Evolutionary conservation across 2,888 invertebrate genomes (phyloP), one percentile per base, ranked within the genome.

Genomic region (Junonia oenone): DNA sequence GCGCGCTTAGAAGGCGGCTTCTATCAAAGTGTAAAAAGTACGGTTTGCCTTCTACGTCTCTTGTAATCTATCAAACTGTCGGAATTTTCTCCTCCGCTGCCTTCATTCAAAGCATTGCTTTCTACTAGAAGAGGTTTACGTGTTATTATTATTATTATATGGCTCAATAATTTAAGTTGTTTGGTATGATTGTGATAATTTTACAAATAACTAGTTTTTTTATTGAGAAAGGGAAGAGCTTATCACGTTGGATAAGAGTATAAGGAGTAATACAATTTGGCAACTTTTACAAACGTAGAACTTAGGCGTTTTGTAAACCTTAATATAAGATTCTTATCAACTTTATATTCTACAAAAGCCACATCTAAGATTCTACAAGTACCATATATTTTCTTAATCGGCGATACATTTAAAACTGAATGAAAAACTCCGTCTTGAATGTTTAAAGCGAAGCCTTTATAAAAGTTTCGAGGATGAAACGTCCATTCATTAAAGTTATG

Each of bases 401-500:
- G n/a, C 19, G 14, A 14, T 19, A 37, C 37, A 22, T 26, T 51
- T 31, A 43, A 11, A 22, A 45, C 13, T 15, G 43, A 33, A 43
- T 13, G 17, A 33, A 43, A 31, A 50, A 9, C 22, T 6, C 22
- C 14, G 9, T 14, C 43, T 15, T 45, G 19, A 49, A 27, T 38
- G 2, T 15, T 29, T 45, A 61, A 53, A 26, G 50, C 51, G 55
- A 52, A 58, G 52, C 55, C 52, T 55, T 61, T 58, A 53, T 55
- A 58, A 58, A 55, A 61, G 61, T 58, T 61, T 51, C 47, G 52
- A 55, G 43, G 47, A 55, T 55, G 53, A 61, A 61, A 55, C 52
- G 55, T 37, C 55, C 55, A 55, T 61, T 61, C 58, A 58, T 61
- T 58, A 61, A 58, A 61, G 61, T 61, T 61, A 52, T 57, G 52